These are phyloP conservation scores for Ctenoplectra terminalis DNA, from an alignment of 1,140 invertebrate species.

Conservation along the genomic window DNA sequence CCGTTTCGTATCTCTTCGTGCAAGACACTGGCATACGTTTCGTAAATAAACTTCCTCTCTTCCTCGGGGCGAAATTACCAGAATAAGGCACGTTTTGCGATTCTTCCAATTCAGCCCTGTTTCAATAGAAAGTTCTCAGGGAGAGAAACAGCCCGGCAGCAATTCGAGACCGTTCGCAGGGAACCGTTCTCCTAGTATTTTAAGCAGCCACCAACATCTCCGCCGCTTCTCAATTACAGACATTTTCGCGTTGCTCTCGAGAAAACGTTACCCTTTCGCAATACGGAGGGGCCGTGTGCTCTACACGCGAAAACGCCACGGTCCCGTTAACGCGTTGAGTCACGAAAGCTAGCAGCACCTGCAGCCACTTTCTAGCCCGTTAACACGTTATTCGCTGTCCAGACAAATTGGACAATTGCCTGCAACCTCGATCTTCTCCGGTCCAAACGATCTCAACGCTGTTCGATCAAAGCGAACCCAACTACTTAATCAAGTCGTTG, in stretches of 20 bases:
- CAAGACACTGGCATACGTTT: neutral
- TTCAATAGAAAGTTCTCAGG: neutral
- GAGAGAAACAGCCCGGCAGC: neutral
- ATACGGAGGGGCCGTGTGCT: neutral
- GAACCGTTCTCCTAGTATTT: neutral
- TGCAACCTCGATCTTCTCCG: neutral
- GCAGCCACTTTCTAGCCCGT: constrained; percentile 45
- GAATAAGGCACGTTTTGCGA: neutral
- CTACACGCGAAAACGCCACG: neutral
- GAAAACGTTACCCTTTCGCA: constrained; percentile 13
- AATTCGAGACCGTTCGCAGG: neutral
- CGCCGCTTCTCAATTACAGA: neutral
- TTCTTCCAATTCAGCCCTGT: neutral
- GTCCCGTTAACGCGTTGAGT: constrained; percentile 29
- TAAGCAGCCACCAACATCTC: neutral
- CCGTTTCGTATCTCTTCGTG: neutral
- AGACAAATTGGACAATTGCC: neutral
- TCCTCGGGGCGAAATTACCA: neutral
- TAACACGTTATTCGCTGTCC: constrained; percentile 7
- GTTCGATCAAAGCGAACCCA: neutral
- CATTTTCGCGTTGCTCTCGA: neutral
- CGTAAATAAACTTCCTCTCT: neutral
- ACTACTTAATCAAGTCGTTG: neutral
- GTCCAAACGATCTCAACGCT: neutral
- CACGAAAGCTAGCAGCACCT: constrained; percentile 43